Base-by-base conservation (phyloP, 2,888 invertebrate species). In the Tachystola acroxantha region DNA sequence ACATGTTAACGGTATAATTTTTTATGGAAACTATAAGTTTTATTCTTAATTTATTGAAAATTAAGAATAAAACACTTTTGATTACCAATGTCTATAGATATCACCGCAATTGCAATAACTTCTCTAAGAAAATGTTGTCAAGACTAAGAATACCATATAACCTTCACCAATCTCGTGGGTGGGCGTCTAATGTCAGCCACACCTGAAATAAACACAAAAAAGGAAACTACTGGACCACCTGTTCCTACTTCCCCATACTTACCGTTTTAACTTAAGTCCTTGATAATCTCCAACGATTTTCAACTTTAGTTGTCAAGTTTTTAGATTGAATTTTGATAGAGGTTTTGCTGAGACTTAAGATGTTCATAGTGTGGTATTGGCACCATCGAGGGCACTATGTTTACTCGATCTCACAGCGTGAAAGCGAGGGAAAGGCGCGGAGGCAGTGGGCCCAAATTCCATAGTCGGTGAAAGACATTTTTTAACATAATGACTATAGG, bases 341-440 rank as follows among this genome's bases (percentile, higher is more conserved):
- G n/a, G 16, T 16, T 37, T 56, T 0, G 24, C 3, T 7, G 27
- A 32, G 16, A 46, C 20, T 50, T 65, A 49, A 20, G 50, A 32
- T 48, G 37, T 52, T 59, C 29, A 40, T 7, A 38, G 24, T 30
- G 28, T 32, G 39, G 36, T 32, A 28, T 35, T 40, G 34, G 25
- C 42, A 48, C 49, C 60, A 70, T 65, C 49, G 67, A 60, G 71
- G 72, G 62, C 74, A 71, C 60, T 70, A n/a, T 24, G 71, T 70
- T 75, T 73, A 73, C 68, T 54, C 48, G 54, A 48, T 53, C 67
- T 68, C 60, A 51, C 60, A 7, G 27, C 45, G 76, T 65, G 82
- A 84, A 84, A 84, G 84, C 73, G 32, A 57, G 53, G 80, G 84
- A 84, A 84, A 84, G 79, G 74, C 62, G 52, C 60, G 55, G 59